Evolutionary conservation across 2,888 invertebrate genomes (phyloP), one percentile per base, ranked within the genome.

Genomic region (Hirudinaria manillensis): DNA sequence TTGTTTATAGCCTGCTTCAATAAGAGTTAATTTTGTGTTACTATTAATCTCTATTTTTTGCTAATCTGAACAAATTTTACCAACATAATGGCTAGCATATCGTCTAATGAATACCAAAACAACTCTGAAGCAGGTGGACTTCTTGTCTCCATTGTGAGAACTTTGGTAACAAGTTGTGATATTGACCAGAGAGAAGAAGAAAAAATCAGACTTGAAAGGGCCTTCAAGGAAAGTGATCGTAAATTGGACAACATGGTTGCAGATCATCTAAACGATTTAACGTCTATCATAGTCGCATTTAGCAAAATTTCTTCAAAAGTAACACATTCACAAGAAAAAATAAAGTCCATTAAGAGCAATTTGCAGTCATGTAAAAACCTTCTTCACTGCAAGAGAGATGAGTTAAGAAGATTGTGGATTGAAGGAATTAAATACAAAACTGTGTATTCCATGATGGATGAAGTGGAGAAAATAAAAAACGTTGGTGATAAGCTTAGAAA

Each of bases 391-490:
- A 90, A 94, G 75, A 88, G 95, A 55, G 96, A 96, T 82, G 98
- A 98, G 84, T 87, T 99, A 77, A 91, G 93, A 81, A 91, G 94
- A 79, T 88, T 98, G 75, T 98, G 97, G 95, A 88, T 93, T 7
- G 96, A 97, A 85, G 93, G 94, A 0, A 89, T 97, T n/a, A 94
- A 98, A 82, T 95, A 97, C 82, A 93, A 94, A 83, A 91, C 94
- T 83, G 92, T 94, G 76, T 85, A 95, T 65, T 89, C 92, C 80
- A 89, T 96, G 86, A 86, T 97, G 66, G 92, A 94, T 81, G 92
- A 95, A 34, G 72, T 76, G 13, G 76, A 76, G 34, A 74, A 74
- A 36, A 65, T 76, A 24, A 76, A 76, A 51, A 90, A 90, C 84
- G 90, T 92, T 76, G 90, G 91, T 68, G 89, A 89, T 76, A 88